phyloP scores from a whole-genome alignment of 2,113 vertebrate species.

The Laticauda laticaudata region DNA sequence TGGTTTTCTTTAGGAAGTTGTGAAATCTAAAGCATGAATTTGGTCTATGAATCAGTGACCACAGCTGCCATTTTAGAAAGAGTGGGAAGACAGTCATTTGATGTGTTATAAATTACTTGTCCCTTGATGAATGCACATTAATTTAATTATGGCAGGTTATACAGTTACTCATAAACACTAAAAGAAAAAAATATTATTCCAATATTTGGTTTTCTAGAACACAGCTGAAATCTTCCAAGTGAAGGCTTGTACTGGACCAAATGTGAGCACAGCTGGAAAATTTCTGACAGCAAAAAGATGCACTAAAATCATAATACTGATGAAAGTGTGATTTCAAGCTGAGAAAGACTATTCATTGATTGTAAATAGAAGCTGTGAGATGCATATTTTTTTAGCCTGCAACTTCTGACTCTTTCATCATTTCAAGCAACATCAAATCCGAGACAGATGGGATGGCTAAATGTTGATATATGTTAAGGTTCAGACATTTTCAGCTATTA shows the following conservation, averaged over 20 bases:
- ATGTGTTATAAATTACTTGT: neutral
- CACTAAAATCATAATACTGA: neutral
- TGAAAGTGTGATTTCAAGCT: neutral
- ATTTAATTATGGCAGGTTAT: neutral
- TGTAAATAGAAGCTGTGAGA: neutral
- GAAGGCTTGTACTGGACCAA: neutral
- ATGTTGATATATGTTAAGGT: slow-evolving; percentile 4
- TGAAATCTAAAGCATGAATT: neutral
- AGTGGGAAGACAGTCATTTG: neutral
- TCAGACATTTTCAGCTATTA: neutral
- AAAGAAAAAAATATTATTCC: neutral
- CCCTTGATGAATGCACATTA: neutral
- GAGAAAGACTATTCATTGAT: neutral
- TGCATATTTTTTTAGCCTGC: neutral
- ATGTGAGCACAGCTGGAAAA: neutral
- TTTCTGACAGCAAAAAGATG: neutral
- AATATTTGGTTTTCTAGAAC: neutral
- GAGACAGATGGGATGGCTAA: slow-evolving; percentile 21
- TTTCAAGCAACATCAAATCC: neutral
- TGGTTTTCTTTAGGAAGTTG: neutral
- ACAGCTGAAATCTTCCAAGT: slow-evolving; percentile 1
- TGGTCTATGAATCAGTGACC: neutral
- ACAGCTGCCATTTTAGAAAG: neutral
- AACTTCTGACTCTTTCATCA: neutral
- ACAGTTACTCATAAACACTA: neutral